These are phyloP conservation scores for Selenia dentaria DNA, from an alignment of 2,888 invertebrate species.

Conservation along the genomic window DNA sequence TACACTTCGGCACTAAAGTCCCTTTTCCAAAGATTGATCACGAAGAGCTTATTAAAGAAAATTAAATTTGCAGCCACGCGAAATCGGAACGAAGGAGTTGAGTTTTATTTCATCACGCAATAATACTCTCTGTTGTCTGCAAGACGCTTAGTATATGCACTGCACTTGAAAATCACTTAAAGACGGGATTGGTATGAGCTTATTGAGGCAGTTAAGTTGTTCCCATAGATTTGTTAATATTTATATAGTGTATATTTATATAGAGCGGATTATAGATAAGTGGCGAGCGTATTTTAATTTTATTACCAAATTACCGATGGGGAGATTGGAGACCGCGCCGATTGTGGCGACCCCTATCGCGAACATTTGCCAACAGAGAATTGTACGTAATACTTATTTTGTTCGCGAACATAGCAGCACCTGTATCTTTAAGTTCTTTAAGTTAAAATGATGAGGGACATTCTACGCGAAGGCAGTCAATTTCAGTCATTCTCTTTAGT, in stretches of 20 bases:
- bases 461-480: too few species aligned
- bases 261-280: conserved; percentile 81
- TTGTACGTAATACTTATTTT: conserved; percentile 67
- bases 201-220: conserved; percentile 32
- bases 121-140: conserved; percentile 20
- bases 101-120: conserved; percentile 28
- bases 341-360: conserved; percentile 68
- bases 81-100: conserved; percentile 69
- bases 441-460: too few species aligned
- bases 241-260: conserved; percentile 79
- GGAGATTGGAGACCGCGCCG: conserved; percentile 65
- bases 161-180: conserved; percentile 34
- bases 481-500: too few species aligned
- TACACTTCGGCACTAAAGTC: conserved; percentile 40
- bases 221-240: conserved; percentile 50
- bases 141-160: conserved; percentile 14
- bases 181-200: conserved; percentile 30
- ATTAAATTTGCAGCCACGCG: conserved; percentile 81
- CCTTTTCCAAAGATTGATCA: conserved; percentile 34
- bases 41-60: conserved; percentile 79
- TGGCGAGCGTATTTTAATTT: conserved; percentile 81
- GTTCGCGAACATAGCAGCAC: conserved; percentile 61
- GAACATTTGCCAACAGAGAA: conserved; percentile 76
- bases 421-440: too few species aligned
- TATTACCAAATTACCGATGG: conserved; percentile 85